phyloP scores from a whole-genome alignment of 1,140 invertebrate genomes.

The Neuroterus valhalla region DNA sequence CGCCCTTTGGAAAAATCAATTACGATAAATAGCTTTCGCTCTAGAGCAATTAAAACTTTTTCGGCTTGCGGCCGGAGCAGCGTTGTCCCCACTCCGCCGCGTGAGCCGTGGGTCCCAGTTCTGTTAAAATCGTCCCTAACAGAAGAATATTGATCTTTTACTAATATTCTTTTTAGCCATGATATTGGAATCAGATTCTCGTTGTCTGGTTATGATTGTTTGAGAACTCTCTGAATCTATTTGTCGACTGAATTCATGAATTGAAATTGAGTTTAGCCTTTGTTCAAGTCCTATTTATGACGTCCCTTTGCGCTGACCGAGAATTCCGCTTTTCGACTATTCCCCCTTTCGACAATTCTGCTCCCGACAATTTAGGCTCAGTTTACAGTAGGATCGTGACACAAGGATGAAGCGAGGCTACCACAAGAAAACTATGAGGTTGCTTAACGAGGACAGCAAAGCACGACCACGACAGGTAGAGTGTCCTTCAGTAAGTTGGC shows the following conservation, averaged over 20 bases:
- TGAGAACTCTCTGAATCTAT: too few relatives aligned
- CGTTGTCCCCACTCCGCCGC: too few relatives aligned
- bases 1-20: not conserved
- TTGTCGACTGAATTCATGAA: too few relatives aligned
- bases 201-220: too few relatives aligned
- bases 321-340: not conserved
- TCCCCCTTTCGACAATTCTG: conserved; percentile 5
- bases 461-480: conserved; percentile 12
- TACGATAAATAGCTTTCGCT: not conserved
- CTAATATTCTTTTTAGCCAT: not conserved
- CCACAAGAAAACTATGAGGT: conserved; percentile 18
- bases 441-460: conserved; percentile 24
- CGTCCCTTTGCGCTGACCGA: conserved; percentile 1
- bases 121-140: not conserved
- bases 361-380: not conserved
- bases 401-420: conserved; percentile 11
- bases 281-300: not conserved
- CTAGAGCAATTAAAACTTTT: not conserved
- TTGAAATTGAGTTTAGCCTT: too few relatives aligned
- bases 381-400: conserved; percentile 11
- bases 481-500: conserved; percentile 20
- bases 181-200: too few relatives aligned
- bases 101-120: too few relatives aligned
- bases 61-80: too few relatives aligned
- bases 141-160: not conserved